These are phyloP conservation scores for Dicaeum eximium DNA, from an alignment of 2,113 vertebrate species.

Conservation along the genomic window DNA sequence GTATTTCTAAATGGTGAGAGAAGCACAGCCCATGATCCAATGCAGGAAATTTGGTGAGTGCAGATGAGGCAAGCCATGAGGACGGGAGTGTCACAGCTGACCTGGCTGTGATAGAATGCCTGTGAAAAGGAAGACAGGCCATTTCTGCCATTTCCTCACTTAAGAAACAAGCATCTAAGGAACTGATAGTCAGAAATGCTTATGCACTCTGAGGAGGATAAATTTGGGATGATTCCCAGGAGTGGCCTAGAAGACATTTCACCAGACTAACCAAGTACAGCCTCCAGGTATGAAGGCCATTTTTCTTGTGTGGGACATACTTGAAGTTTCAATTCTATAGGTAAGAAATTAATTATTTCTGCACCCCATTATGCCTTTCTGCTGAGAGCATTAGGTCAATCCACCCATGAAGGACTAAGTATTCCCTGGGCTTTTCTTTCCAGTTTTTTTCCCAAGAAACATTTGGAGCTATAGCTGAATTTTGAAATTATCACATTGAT, in stretches of 20 bases:
- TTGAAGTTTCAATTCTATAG: neutral
- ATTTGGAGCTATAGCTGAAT: neutral
- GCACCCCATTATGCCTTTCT: neutral
- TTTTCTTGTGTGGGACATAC: accelerated
- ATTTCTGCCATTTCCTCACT: neutral
- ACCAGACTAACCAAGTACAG: neutral
- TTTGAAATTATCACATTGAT: neutral
- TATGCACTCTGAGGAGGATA: neutral
- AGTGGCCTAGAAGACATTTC: neutral
- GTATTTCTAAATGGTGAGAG: neutral
- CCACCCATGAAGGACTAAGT: neutral
- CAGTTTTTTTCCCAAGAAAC: neutral
- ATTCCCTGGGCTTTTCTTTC: neutral
- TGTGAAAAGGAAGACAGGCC: neutral
- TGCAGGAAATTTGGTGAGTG: neutral
- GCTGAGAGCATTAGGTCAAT: neutral
- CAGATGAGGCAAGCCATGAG: neutral
- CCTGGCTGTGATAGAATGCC: neutral
- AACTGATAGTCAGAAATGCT: neutral
- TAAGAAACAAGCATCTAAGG: neutral
- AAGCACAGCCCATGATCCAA: neutral
- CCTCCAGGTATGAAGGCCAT: accelerated
- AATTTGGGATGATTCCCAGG: neutral
- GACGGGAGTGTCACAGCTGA: neutral
- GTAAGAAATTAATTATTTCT: neutral